phyloP scores from a whole-genome alignment of 2,113 vertebrate species.

The Poeciliopsis prolifica region DNA sequence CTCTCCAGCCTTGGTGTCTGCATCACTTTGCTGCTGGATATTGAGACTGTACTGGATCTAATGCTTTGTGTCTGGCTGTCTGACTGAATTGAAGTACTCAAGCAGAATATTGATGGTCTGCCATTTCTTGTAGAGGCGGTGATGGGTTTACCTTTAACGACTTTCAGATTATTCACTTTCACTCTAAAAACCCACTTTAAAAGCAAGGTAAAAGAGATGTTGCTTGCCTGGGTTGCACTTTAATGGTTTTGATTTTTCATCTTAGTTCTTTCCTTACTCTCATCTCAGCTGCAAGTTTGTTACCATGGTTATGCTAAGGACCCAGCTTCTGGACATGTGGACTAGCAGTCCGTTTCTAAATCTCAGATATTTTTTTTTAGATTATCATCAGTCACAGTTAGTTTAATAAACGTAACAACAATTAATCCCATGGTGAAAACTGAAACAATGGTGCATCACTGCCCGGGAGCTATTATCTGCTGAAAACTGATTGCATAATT shows the following conservation, averaged over 20 bases:
- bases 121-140: slow-evolving; percentile 27
- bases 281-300: not conserved
- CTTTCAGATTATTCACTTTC: slow-evolving; percentile 60
- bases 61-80: slow-evolving; percentile 41
- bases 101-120: slow-evolving; percentile 43
- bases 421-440: slow-evolving; percentile 52
- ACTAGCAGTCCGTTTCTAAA: slow-evolving; percentile 49
- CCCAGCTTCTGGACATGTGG: slow-evolving; percentile 25
- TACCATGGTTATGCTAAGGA: slow-evolving; percentile 10
- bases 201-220: not conserved
- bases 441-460: slow-evolving; percentile 35
- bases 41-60: slow-evolving; percentile 35
- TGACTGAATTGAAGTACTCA: slow-evolving; percentile 25
- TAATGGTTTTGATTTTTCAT: slow-evolving; percentile 12
- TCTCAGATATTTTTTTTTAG: slow-evolving; percentile 32
- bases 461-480: slow-evolving; percentile 47
- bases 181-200: slow-evolving; percentile 54
- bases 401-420: slow-evolving; percentile 38
- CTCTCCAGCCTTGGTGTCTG: slow-evolving; percentile 15
- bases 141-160: slow-evolving; percentile 23
- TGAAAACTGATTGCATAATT: slow-evolving; percentile 49
- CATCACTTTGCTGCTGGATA: slow-evolving; percentile 21
- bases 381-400: slow-evolving; percentile 53
- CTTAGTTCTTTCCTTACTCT: not conserved
- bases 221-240: not conserved